phyloP scores from a whole-genome alignment of 2,888 invertebrate genomes.

The Fragum sueziense region DNA sequence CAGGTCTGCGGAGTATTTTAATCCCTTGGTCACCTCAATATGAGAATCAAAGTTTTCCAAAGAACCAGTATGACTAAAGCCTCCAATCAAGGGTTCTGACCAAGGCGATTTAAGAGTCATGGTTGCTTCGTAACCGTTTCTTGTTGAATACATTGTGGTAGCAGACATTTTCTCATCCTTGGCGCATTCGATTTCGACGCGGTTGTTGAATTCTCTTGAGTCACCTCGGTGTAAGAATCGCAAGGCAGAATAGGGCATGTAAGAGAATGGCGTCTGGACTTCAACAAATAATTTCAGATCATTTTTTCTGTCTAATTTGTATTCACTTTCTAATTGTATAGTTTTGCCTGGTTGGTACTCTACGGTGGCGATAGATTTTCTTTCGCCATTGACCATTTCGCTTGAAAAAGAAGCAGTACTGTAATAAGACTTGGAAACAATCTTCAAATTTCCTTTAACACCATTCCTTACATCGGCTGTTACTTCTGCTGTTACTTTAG shows the following conservation, averaged over 20 bases:
- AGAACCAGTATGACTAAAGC: constrained; percentile 28
- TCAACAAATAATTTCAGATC: constrained; percentile 31
- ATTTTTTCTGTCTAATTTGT: constrained; percentile 10
- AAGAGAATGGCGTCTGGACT: constrained; percentile 42
- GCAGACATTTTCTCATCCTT: constrained; percentile 23
- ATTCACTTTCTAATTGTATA: constrained; percentile 20
- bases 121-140: constrained; percentile 29
- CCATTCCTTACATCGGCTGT: constrained; percentile 32
- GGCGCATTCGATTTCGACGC: constrained; percentile 40
- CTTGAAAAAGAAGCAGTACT: constrained; percentile 29
- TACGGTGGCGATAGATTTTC: constrained; percentile 23
- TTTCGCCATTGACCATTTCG: constrained; percentile 10
- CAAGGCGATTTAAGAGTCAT: constrained; percentile 30
- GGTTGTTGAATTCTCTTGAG: constrained; percentile 19
- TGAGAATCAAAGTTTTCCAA: constrained; percentile 29
- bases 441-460: constrained; percentile 35
- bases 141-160: constrained; percentile 27
- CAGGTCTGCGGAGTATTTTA: constrained; percentile 25
- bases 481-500: constrained; percentile 26
- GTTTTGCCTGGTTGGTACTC: constrained; percentile 46
- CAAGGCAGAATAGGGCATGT: constrained; percentile 24
- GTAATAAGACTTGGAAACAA: constrained; percentile 19
- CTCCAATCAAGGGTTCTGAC: constrained; percentile 25
- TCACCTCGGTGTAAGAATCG: constrained; percentile 36
- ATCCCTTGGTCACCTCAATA: constrained; percentile 30